A percentile compares a stretch with the other conserved stretches of the same genome.
phyloP scores from a whole-genome alignment of 2,113 vertebrate genomes.

The Agapornis roseicollis region DNA sequence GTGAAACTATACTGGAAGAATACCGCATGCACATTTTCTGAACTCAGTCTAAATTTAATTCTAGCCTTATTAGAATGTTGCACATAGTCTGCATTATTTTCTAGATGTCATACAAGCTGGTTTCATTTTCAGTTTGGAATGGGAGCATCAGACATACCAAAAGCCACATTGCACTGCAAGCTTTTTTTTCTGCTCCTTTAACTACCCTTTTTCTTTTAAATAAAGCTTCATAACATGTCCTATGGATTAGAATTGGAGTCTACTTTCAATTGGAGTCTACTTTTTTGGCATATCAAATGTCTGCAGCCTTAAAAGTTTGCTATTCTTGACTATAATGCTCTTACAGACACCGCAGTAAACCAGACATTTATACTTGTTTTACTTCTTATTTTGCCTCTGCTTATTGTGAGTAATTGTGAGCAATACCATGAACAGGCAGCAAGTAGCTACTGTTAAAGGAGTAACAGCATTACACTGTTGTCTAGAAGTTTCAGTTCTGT shows the following conservation, averaged over 20 bases:
- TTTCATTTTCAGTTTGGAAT: neutral
- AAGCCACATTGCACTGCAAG: neutral
- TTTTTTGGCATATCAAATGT: neutral
- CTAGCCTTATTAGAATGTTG: neutral
- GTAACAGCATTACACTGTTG: neutral
- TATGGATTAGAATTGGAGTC: neutral
- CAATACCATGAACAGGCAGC: neutral
- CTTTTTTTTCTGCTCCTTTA: neutral
- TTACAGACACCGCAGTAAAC: neutral
- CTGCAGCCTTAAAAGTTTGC: neutral
- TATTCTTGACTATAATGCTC: neutral
- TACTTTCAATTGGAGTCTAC: neutral
- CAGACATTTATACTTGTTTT: constrained; percentile 4
- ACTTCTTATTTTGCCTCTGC: neutral
- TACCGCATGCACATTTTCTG: neutral
- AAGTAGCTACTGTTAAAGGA: neutral
- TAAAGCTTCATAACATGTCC: neutral
- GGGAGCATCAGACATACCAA: neutral
- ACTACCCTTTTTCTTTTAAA: neutral
- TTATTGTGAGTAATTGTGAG: neutral
- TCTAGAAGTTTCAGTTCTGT: neutral
- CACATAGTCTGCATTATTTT: neutral
- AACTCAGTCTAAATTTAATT: neutral
- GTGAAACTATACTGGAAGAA: neutral
- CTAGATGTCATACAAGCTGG: neutral